Percentiles rank a stretch among this genome's conserved stretches.
These are phyloP conservation scores for Lymantria monacha DNA, from an alignment of 2,888 invertebrate genomes.

Conservation along the genomic window DNA sequence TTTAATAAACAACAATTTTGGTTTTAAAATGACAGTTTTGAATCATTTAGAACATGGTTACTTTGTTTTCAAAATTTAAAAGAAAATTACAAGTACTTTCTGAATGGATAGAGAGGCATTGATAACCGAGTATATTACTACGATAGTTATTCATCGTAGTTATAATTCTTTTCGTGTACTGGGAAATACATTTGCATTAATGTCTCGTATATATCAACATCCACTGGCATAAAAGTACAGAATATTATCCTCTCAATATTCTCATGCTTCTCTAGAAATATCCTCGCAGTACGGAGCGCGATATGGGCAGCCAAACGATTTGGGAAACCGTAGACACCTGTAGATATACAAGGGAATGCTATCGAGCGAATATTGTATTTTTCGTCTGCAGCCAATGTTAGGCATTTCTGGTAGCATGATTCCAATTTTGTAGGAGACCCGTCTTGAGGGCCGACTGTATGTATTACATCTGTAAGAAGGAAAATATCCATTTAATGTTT, in stretches of 20 bases:
- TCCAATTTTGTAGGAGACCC: constrained; percentile 84
- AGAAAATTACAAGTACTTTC: too few species aligned
- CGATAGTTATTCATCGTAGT: not conserved
- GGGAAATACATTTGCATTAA: constrained; percentile 89
- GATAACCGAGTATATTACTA: not conserved
- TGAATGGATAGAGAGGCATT: too few species aligned
- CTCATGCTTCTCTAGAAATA: constrained; percentile 81
- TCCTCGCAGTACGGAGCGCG: constrained; percentile 85
- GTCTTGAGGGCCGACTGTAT: constrained; percentile 93
- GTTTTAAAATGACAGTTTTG: too few species aligned
- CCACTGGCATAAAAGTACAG: constrained; percentile 88
- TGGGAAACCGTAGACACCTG: constrained; percentile 95
- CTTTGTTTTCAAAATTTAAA: too few species aligned
- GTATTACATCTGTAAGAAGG: constrained; percentile 90
- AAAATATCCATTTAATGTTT: too few species aligned
- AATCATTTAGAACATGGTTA: too few species aligned
- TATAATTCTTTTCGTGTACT: constrained; percentile 53
- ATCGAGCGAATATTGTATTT: constrained; percentile 84
- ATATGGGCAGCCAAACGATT: constrained; percentile 89
- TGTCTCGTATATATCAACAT: constrained; percentile 87
- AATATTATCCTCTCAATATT: constrained; percentile 89
- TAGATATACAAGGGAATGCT: constrained; percentile 95
- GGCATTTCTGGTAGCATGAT: constrained; percentile 87
- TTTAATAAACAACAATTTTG: too few species aligned
- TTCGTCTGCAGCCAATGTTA: constrained; percentile 72